Percentiles rank a stretch among this genome's conserved stretches.
phyloP scores from a whole-genome alignment of 2,797 vertebrate genomes.

The Chaetodon trifasciatus region DNA sequence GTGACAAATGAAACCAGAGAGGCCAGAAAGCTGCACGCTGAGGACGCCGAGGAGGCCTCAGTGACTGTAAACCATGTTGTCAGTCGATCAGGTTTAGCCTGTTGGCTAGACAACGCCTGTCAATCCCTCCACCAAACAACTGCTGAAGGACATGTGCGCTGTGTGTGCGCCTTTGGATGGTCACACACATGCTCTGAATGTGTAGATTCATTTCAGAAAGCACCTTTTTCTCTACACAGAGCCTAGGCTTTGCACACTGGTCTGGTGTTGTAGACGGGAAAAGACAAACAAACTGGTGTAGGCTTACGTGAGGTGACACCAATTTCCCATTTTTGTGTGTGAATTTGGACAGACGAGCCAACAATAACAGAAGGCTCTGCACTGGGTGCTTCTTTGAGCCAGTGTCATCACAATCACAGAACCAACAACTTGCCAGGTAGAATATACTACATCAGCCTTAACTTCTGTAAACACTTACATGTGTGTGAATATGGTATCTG shows the following conservation, averaged over 20 bases:
- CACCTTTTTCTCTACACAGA: too few species aligned
- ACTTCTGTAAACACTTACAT: too few species aligned
- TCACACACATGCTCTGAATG: neutral
- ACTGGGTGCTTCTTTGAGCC: neutral
- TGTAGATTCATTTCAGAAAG: neutral
- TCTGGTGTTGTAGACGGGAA: neutral
- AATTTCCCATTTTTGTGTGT: neutral
- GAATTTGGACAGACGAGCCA: neutral
- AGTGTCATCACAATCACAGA: too few species aligned
- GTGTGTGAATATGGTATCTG: too few species aligned
- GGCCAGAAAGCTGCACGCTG: conserved; percentile 14
- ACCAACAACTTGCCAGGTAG: too few species aligned
- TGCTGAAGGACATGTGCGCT: conserved; percentile 14
- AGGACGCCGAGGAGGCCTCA: neutral
- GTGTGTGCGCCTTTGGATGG: neutral
- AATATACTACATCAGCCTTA: too few species aligned
- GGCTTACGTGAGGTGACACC: neutral
- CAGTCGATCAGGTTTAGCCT: conserved; percentile 65
- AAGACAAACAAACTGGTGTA: neutral
- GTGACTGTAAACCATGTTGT: conserved; percentile 43
- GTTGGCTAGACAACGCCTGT: conserved; percentile 38
- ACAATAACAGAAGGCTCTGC: neutral
- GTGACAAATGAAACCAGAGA: conserved; percentile 55
- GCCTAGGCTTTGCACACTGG: neutral
- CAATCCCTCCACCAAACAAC: conserved; percentile 14